Conservation (phyloP, 1,140 invertebrate species). For the Uloborus diversus region DNA sequence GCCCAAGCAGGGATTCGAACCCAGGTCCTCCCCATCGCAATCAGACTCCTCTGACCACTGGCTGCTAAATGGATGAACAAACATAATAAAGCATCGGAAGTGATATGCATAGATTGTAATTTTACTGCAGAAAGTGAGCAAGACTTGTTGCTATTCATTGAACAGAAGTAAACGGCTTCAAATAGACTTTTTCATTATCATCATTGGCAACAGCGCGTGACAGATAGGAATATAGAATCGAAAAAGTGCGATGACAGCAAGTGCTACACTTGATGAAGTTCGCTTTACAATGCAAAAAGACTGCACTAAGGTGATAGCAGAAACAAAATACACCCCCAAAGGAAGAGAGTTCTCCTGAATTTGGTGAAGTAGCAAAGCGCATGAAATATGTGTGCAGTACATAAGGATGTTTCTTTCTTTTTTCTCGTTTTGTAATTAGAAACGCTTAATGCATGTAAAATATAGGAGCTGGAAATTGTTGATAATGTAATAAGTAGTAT, state of each 20-base stretch:
- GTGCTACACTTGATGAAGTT: background rate
- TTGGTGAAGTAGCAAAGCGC: no score
- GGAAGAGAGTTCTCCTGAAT: background rate
- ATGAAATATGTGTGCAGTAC: no score
- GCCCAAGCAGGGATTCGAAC: no score
- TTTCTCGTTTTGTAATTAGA: no score
- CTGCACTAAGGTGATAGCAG: background rate
- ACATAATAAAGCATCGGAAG: background rate
- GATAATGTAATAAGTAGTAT: no score
- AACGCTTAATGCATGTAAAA: no score
- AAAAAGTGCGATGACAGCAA: background rate
- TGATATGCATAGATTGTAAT: background rate
- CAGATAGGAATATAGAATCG: background rate
- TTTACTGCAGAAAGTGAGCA: background rate
- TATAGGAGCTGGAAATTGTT: no score
- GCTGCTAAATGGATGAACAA: background rate
- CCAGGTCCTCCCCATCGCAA: no score
- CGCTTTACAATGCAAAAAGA: background rate
- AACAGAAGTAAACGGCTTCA: background rate
- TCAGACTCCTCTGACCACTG: no score
- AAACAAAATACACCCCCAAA: background rate
- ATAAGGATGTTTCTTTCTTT: no score
- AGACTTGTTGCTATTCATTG: background rate
- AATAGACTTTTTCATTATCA: background rate
- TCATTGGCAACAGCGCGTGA: background rate